phyloP scores from a whole-genome alignment of 2,797 vertebrate genomes.

The Hozukius guyotensis region DNA sequence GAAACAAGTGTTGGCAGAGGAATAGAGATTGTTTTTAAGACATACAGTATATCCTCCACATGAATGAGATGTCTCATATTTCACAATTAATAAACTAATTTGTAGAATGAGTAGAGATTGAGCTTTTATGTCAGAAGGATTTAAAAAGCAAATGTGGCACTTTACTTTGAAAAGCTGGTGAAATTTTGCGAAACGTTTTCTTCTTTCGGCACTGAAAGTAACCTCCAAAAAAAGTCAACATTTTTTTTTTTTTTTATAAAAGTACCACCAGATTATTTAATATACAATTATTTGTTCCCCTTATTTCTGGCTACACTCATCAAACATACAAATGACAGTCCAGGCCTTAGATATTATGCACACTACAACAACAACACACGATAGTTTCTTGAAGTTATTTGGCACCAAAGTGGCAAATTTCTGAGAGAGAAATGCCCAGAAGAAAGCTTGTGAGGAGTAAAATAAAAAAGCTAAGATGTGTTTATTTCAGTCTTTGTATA shows the following conservation, averaged over 20 bases:
- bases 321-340: neutral
- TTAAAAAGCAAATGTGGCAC: neutral
- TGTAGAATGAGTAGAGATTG: neutral
- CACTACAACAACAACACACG: neutral
- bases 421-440: neutral
- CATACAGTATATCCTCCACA: neutral
- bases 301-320: neutral
- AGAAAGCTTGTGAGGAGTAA: neutral
- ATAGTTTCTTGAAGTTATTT: conserved; percentile 19
- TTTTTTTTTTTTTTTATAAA: neutral
- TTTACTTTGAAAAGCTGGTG: conserved; percentile 10
- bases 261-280: conserved; percentile 39
- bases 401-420: conserved; percentile 27
- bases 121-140: neutral
- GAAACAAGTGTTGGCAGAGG: conserved; percentile 19
- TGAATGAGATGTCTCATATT: neutral
- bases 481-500: conserved; percentile 8
- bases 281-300: neutral
- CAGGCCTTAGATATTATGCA: neutral
- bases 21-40: neutral
- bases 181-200: neutral
- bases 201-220: neutral
- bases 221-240: conserved; percentile 2
- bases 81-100: neutral
- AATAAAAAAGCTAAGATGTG: neutral